Conservation (phyloP, 2,888 invertebrate species). For the Tenthredo livida region DNA sequence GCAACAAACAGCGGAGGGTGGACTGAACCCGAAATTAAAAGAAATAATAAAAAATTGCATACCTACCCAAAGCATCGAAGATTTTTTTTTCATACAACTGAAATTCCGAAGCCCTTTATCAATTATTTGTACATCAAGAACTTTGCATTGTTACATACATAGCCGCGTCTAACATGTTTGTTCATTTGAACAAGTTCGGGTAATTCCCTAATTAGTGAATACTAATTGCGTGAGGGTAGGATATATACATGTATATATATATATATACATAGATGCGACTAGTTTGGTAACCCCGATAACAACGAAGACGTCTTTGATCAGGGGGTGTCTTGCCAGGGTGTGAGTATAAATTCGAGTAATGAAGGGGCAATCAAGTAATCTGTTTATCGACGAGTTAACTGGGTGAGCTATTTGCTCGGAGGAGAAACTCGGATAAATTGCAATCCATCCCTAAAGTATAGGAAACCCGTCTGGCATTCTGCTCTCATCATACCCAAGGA, state of each 20-base stretch:
- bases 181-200: neutral
- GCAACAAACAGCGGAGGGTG: neutral
- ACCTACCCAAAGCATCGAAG: neutral
- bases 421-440: conserved; percentile 37
- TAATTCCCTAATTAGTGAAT: neutral
- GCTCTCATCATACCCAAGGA: conserved; percentile 16
- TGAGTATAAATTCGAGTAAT: conserved; percentile 32
- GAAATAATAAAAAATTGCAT: neutral
- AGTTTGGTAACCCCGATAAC: conserved; percentile 4
- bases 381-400: conserved; percentile 49
- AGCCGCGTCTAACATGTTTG: neutral
- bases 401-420: conserved; percentile 27
- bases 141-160: neutral
- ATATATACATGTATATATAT: too few relatives aligned
- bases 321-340: neutral
- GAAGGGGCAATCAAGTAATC: conserved; percentile 45
- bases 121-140: neutral
- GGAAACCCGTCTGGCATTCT: conserved; percentile 11
- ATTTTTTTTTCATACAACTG: neutral
- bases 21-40: neutral
- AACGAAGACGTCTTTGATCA: conserved; percentile 33
- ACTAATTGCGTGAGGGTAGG: neutral
- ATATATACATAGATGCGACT: neutral
- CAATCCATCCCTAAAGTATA: conserved; percentile 22
- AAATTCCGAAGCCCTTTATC: neutral